Conservation (phyloP, 92 coral and sea anemone genomes). For the Umimayanthus chanpuru region DNA sequence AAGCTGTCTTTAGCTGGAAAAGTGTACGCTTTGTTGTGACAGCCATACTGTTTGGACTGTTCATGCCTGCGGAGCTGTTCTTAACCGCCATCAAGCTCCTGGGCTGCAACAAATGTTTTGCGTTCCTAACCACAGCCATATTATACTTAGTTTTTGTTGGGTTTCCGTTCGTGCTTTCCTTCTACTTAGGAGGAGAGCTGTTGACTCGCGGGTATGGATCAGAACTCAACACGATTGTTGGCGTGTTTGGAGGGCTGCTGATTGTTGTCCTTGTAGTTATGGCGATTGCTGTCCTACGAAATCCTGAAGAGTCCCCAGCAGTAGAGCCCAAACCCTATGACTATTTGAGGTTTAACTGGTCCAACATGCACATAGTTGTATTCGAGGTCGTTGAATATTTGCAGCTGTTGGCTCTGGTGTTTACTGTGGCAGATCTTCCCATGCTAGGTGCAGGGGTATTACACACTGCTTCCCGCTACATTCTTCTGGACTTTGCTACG, state of each 20-base stretch:
- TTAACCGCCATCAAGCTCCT: conserved; percentile 77
- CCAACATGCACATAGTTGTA: conserved; percentile 84
- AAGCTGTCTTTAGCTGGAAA: conserved; percentile 78
- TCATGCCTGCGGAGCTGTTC: conserved; percentile 95
- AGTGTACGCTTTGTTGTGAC: conserved; percentile 86
- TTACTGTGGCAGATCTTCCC: conserved; percentile 74
- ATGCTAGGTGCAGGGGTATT: conserved; percentile 77
- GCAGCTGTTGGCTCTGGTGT: conserved; percentile 90
- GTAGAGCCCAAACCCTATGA: conserved; percentile 84
- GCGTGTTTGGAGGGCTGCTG: conserved; percentile 66
- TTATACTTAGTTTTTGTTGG: conserved; percentile 74
- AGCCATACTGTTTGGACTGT: conserved; percentile 87
- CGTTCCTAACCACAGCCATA: conserved; percentile 62
- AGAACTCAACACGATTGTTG: conserved; percentile 63
- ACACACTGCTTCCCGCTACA: conserved; percentile 73
- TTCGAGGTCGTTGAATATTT: conserved; percentile 91
- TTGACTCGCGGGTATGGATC: conserved; percentile 53
- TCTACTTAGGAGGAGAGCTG: conserved; percentile 67
- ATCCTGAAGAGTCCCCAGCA: conserved; percentile 56
- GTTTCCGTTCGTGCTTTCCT: conserved; percentile 83
- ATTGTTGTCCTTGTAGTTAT: conserved; percentile 69
- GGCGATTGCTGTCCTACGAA: conserved; percentile 64
- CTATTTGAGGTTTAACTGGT: conserved; percentile 95
- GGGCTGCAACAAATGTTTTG: conserved; percentile 55
- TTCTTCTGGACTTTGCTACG: conserved; percentile 84